Evolutionary conservation across 1,140 invertebrate genomes (phyloP).

Genomic region (Apis laboriosa): DNA sequence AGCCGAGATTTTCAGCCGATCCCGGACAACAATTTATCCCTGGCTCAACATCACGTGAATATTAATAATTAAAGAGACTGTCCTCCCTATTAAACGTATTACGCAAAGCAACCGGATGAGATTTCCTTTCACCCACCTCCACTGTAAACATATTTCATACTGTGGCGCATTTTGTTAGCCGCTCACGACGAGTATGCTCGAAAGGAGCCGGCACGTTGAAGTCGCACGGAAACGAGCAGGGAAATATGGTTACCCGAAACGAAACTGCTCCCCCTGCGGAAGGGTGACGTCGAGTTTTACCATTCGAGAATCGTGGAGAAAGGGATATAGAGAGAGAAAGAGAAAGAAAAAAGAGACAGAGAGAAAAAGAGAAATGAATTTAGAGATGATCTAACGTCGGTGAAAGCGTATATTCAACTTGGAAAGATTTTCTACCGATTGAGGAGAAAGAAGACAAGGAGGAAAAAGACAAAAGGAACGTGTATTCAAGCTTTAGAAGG

Average conservation of each 20-base stretch:
- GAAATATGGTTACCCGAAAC: slow-evolving; percentile 59
- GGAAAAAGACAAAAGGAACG: background rate
- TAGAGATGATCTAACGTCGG: too few relatives aligned
- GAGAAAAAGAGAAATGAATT: background rate
- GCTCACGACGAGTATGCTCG: slow-evolving; percentile 36
- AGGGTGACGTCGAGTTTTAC: slow-evolving; percentile 35
- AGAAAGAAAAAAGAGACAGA: background rate
- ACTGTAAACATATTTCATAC: slow-evolving; percentile 10
- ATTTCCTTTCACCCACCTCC: background rate
- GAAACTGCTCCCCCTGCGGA: slow-evolving; percentile 38
- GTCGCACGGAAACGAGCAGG: slow-evolving; percentile 45
- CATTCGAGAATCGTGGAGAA: background rate
- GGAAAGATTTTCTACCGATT: too few relatives aligned
- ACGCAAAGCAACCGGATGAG: background rate
- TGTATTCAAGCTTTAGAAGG: background rate
- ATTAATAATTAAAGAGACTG: background rate
- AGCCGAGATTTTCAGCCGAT: background rate
- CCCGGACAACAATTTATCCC: background rate
- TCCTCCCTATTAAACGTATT: background rate
- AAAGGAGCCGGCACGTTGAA: slow-evolving; percentile 31
- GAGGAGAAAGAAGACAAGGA: background rate
- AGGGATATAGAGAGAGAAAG: background rate
- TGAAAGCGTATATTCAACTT: too few relatives aligned
- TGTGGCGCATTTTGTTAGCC: slow-evolving; percentile 48
- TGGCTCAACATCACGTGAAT: background rate